Base-by-base conservation (phyloP, 2,888 invertebrate genomes). In the Deladenus siricidicola region DNA sequence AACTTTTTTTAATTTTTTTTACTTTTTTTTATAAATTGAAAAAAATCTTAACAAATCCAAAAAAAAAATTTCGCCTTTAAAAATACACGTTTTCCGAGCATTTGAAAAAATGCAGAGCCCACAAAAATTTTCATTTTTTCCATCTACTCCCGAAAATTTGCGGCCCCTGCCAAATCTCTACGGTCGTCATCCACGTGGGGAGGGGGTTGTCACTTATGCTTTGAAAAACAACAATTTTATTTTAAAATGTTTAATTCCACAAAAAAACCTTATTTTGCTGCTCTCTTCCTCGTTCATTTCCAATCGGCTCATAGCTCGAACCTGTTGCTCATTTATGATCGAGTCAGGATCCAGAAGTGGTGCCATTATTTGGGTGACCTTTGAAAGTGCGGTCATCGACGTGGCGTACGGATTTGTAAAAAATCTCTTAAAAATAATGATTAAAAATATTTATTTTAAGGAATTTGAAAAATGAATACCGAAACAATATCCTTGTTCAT, bases 351-450 rank as follows among this genome's bases (percentile, higher is more conserved):
- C 77, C 14, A 72, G 63, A 28, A 74, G 66, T 1, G 72, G 69
- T 8, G 71, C 70, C 42, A 78, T 70, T 1, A 78, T 39, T 2
- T 48, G 47, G n/a, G 68, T 87, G 26, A 91, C 62, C 45, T 89
- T 90, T 26, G 89, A 87, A 80, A 91, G 89, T 0, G 89, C 87
- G 74, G 88, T 88, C 83, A 89, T 80, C 0, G 90, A 88, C 0
- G 89, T 87, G 76, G 87, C 88, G 76, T 88, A 88, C 0, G 91
- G 90, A 75, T 88, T 84, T 62, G 85, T 82, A 65, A 82, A 77
- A 65, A 84, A 81, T 70, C 82, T 80, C 83, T 83, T 74, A 51
- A 78, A 70, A 34, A 34, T 10, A 34, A 34, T n/a, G n/a, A 63
- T 52, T 4, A 44, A 2, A 14, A 34, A 39, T 47, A 39, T n/a